phyloP scores from a whole-genome alignment of 2,113 vertebrate genomes.

The Neodon shergylaensis region DNA sequence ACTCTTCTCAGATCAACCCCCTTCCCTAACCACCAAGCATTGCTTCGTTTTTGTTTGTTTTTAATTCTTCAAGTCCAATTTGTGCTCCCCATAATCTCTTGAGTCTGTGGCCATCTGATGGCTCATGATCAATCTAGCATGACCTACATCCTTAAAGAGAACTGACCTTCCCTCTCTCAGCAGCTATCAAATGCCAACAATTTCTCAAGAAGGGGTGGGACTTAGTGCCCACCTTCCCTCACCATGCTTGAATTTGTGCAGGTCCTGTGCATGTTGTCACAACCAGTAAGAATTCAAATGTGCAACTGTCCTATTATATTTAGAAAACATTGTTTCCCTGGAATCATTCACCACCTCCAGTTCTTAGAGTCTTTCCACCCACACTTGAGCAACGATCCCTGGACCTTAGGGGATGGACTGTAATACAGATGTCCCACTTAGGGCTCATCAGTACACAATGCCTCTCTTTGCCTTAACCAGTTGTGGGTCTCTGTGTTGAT shows the following conservation, averaged over 20 bases:
- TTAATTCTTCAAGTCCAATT: background rate
- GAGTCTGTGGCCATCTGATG: background rate
- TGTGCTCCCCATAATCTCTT: background rate
- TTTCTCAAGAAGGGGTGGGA: background rate
- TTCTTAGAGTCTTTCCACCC: background rate
- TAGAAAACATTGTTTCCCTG: background rate
- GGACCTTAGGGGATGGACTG: no score
- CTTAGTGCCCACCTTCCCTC: background rate
- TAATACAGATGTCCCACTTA: background rate
- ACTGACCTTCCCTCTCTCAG: background rate
- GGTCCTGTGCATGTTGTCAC: background rate
- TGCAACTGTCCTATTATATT: no score
- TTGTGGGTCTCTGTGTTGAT: background rate
- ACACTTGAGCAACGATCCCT: background rate
- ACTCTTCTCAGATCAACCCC: background rate
- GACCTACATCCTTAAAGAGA: background rate
- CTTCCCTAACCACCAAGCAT: background rate
- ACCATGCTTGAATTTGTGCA: background rate
- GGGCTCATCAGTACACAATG: background rate
- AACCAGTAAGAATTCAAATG: background rate
- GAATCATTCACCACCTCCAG: background rate
- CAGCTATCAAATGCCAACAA: background rate
- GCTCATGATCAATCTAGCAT: no score
- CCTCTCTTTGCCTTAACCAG: background rate
- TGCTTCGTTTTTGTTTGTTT: background rate